Evolutionary conservation across 1,140 invertebrate species (phyloP), one percentile per base, ranked within the genome.

Genomic region (Ectropis grisescens): DNA sequence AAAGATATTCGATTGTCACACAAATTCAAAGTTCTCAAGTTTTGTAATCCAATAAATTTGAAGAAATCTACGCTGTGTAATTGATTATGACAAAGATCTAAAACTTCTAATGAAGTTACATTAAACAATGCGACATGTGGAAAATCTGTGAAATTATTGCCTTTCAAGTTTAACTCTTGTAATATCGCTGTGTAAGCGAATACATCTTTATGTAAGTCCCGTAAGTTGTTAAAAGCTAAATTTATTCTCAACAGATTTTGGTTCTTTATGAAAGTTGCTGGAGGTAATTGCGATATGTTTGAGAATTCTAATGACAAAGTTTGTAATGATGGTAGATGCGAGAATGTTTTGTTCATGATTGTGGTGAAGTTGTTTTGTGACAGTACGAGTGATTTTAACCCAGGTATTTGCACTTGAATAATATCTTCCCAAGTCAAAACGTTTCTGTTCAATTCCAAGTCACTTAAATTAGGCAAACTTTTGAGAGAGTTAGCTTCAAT

Each of bases 361-460:
- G 88, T 82, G 12, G 86, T 89, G 53, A 94, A 91, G 67, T 94
- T 92, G 62, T 95, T 95, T 29, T 86, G 82, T 2, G 91, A 91
- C 3, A 93, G 66, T 40, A 87, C 85, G 11, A 96, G 78, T 0
- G 87, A 86, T 35, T 89, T 78, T 28, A 81, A 39, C n/a, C 70
- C 76, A 31, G 69, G 65, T 54, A 74, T 62, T 40, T 76, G 62
- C 28, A 81, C 56, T 44, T 72, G 56, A 36, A 66, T 65, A 24
- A 83, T 56, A 45, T 69, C 71, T 65, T 82, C 67, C 59, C 68
- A 70, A 34, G 60, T 68, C 29, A 90, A 60, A 44, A 81, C 74
- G 65, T 90, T 90, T 29, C 82, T 66, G 48, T 84, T 85, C 30
- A 90, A 54, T 58, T 90, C 86, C 12, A 90, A 69, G 40, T 86